Conservation (phyloP, 2,797 vertebrate species). For the Alectoris magna region DNA sequence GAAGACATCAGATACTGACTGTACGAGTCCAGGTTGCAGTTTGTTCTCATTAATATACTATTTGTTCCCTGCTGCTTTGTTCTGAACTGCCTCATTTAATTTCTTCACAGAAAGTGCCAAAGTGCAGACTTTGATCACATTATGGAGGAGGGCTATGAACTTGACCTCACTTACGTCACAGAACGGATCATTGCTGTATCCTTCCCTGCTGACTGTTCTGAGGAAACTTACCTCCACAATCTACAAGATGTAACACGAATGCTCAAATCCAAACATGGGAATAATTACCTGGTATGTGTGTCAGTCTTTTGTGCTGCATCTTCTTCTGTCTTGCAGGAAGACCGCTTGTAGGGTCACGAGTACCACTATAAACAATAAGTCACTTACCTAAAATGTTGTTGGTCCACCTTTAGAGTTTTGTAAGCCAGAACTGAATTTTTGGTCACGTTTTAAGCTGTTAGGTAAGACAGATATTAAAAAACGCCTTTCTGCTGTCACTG, state of each 20-base stretch:
- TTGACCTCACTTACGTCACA: constrained; percentile 96
- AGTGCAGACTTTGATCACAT: constrained; percentile 59
- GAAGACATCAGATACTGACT: neutral
- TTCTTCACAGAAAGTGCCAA: constrained; percentile 37
- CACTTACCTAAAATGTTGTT: neutral
- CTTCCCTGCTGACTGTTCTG: constrained; percentile 88
- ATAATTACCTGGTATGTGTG: constrained; percentile 93
- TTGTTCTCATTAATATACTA: neutral
- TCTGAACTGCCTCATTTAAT: neutral
- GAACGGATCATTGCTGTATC: constrained; percentile 95
- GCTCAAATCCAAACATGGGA: constrained; percentile 96
- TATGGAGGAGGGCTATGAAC: constrained; percentile 94
- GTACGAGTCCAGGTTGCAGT: neutral
- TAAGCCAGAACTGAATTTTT: neutral
- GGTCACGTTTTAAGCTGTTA: neutral
- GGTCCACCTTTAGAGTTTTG: neutral
- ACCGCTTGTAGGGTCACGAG: neutral
- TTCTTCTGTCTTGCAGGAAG: neutral
- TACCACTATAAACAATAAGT: neutral
- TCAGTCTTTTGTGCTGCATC: neutral
- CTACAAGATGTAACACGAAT: constrained; percentile 94
- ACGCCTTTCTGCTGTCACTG: neutral
- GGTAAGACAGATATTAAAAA: neutral
- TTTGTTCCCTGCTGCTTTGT: neutral
- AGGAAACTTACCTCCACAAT: constrained; percentile 90